These are phyloP conservation scores for Oreonectes daqikongensis DNA, from an alignment of 2,797 vertebrate genomes.

Conservation along the genomic window DNA sequence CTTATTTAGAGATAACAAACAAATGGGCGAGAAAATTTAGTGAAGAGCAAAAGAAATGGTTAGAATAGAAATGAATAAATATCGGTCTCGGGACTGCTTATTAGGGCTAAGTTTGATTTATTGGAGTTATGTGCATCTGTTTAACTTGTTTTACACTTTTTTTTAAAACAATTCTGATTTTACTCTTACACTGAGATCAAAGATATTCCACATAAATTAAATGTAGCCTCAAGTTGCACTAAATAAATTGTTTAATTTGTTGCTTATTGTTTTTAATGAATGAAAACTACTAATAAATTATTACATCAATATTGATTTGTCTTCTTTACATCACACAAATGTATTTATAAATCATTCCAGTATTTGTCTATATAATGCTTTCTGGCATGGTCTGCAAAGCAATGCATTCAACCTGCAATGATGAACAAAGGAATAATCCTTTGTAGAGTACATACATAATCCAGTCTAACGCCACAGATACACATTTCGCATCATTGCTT, in stretches of 20 bases:
- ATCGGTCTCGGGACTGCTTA: neutral
- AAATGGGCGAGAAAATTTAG: constrained; percentile 91
- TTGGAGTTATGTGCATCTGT: neutral
- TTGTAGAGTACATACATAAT: constrained; percentile 16
- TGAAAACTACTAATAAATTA: neutral
- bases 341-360: neutral
- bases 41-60: constrained; percentile 77
- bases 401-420: neutral
- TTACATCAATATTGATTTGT: neutral
- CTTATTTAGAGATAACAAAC: constrained; percentile 91
- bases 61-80: constrained; percentile 53
- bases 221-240: neutral
- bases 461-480: constrained; percentile 9
- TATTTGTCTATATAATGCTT: neutral
- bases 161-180: neutral
- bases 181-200: neutral
- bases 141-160: neutral
- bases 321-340: neutral
- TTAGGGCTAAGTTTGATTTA: neutral
- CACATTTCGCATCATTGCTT: neutral
- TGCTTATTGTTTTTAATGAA: neutral
- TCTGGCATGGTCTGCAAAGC: neutral
- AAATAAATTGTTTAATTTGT: too few species aligned
- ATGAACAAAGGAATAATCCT: constrained; percentile 29
- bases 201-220: neutral